Base-by-base conservation (phyloP, 1,140 invertebrate species). In the Atta cephalotes region DNA sequence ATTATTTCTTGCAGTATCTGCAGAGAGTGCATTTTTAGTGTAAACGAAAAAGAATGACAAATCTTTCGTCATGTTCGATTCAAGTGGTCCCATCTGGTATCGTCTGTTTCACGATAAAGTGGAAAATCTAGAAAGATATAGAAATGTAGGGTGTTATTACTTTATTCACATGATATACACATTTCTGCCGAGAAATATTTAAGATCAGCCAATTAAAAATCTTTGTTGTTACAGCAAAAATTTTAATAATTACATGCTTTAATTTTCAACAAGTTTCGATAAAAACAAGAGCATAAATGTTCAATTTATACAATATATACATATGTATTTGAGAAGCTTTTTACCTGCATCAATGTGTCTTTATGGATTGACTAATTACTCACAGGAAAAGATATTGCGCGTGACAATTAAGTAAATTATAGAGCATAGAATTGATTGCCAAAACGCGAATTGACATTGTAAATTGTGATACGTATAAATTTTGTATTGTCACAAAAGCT, bases 1-100 rank as follows among this genome's bases (percentile, higher is more conserved):
- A 71, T 71, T 63, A 71, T 89, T 87, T 87, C 71, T 71, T 51
- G 77, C 84, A 70, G 25, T n/a, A 45, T 56, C 31, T 49, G 51
- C 39, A 71, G 78, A 71, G 78, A 45, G 74, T 21, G 21, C 39
- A n/a, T 62, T 58, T n/a, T 12, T 35, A 45, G 31, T 56, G 51
- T 39, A 56, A 81, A 71, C 65, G 31, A 45, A 58, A 62, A 80
- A 21, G 45, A 68, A 16, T 31, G 25, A 39, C 60, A 25, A 65
- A 6, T 58, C 16, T n/a, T 31, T 80, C 62, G 25, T n/a, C 60
- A 60, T 28, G 7, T 71, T 70, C 31, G 51, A 81, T 56, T n/a
- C 31, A 56, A n/a, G 0, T 28, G 16, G 10, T 35, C 9, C 2
- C n/a, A 68, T 68, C 49, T 53, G 14, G n/a, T 25, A 49, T 80